Evolutionary conservation across 2,888 invertebrate species (phyloP).

Genomic region (Melipona beecheii): DNA sequence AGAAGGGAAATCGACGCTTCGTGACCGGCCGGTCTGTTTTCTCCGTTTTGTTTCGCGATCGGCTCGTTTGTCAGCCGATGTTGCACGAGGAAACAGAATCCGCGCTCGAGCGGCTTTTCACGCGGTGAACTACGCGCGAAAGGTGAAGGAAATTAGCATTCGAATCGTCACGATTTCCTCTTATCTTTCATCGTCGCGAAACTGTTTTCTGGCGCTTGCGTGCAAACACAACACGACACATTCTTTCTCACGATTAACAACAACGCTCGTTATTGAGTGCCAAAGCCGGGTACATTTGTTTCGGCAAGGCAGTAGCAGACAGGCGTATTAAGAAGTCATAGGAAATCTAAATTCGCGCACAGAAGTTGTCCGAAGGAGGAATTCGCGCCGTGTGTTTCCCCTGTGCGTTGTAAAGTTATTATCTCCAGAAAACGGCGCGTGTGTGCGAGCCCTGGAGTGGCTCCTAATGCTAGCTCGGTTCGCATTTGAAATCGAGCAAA

Average conservation of each 20-base stretch:
- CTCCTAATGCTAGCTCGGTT: slow-evolving; percentile 5
- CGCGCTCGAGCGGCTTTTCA: slow-evolving; percentile 26
- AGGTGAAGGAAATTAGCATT: slow-evolving; percentile 51
- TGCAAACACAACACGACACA: background rate
- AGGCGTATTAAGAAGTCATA: slow-evolving; percentile 45
- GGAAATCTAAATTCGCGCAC: slow-evolving; percentile 39
- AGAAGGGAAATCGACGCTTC: slow-evolving; percentile 62
- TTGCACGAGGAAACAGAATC: slow-evolving; percentile 48
- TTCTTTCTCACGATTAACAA: slow-evolving; percentile 38
- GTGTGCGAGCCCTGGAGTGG: background rate
- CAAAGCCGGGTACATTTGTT: slow-evolving; percentile 35
- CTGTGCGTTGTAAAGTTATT: slow-evolving; percentile 14
- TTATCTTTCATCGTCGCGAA: slow-evolving; percentile 43
- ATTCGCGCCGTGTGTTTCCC: slow-evolving; percentile 26
- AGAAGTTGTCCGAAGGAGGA: slow-evolving; percentile 15
- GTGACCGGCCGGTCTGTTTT: slow-evolving; percentile 49
- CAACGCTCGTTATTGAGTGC: slow-evolving; percentile 5
- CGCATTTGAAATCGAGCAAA: slow-evolving; percentile 51
- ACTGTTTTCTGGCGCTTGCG: slow-evolving; percentile 32
- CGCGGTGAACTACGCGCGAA: slow-evolving; percentile 32
- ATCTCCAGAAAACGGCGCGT: slow-evolving; percentile 25
- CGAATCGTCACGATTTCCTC: slow-evolving; percentile 31
- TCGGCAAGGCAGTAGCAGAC: background rate
- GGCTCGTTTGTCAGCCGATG: slow-evolving; percentile 56
- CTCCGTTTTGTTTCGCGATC: slow-evolving; percentile 24